These are phyloP conservation scores for Gymnocypris eckloni DNA, from an alignment of 2,797 vertebrate genomes.

Conservation along the genomic window DNA sequence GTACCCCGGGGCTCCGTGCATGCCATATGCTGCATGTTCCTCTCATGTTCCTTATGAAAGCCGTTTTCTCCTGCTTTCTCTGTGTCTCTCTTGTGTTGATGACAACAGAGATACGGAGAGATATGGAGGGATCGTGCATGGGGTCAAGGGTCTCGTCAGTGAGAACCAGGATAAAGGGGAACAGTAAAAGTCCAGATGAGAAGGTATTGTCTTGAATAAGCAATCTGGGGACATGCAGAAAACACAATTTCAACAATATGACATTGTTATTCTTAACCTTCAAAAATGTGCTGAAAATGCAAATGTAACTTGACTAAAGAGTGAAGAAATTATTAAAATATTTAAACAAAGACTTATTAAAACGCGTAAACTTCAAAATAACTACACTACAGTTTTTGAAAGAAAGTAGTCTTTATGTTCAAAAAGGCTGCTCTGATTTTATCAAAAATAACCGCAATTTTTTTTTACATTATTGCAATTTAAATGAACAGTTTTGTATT, in stretches of 20 bases:
- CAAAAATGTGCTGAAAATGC: not conserved
- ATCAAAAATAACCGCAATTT: not conserved
- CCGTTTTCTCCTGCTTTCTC: not conserved
- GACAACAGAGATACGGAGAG: conserved; percentile 22
- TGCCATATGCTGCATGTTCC: conserved; percentile 59
- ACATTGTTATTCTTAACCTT: not conserved
- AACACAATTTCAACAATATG: not conserved
- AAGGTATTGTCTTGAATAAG: not conserved
- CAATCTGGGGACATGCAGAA: not conserved
- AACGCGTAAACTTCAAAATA: not conserved
- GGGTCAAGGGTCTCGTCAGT: not conserved
- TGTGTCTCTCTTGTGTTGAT: not conserved
- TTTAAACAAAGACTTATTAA: not conserved
- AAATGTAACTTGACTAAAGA: not conserved
- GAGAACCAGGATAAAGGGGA: conserved; percentile 9
- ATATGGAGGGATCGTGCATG: not conserved
- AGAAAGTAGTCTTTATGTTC: not conserved
- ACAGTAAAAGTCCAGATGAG: not conserved
- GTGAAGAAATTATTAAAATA: not conserved
- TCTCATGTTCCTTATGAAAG: conserved; percentile 50
- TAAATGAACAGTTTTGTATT: not conserved
- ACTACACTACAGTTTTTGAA: not conserved
- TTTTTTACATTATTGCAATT: not conserved
- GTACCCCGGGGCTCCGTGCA: conserved; percentile 41
- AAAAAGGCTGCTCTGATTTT: not conserved